phyloP scores from a whole-genome alignment of 2,797 vertebrate species.

The Adelosebastes latens region DNA sequence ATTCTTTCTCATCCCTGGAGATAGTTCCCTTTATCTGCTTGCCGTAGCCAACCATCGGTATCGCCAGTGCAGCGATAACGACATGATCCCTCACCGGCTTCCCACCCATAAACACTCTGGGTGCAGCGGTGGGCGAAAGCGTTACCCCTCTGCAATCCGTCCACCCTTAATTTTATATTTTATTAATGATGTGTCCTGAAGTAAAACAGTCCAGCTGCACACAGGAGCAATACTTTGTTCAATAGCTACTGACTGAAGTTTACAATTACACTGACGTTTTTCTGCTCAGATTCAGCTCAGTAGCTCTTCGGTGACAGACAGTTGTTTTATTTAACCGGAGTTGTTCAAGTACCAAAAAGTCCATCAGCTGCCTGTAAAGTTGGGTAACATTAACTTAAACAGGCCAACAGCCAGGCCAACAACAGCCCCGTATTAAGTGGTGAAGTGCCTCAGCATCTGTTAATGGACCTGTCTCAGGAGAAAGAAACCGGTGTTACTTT shows the following conservation, averaged over 20 bases:
- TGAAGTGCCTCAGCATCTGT: neutral
- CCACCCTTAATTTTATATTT: neutral
- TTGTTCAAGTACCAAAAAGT: neutral
- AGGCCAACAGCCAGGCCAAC: neutral
- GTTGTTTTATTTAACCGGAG: neutral
- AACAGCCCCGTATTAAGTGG: neutral
- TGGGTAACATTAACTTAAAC: neutral
- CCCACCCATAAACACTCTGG: neutral
- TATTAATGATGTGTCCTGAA: neutral
- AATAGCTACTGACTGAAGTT: neutral
- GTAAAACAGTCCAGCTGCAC: neutral
- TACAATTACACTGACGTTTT: neutral
- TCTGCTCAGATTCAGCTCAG: neutral
- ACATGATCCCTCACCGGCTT: neutral
- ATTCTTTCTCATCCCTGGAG: too few species aligned
- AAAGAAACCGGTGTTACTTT: neutral
- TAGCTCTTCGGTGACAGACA: neutral
- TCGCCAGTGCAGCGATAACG: too few species aligned
- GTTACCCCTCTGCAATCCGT: neutral
- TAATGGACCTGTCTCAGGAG: conserved; percentile 16
- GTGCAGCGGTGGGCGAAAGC: neutral
- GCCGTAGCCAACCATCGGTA: too few species aligned
- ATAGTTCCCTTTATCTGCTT: too few species aligned
- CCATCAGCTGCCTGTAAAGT: neutral
- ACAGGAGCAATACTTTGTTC: neutral